phyloP scores from a whole-genome alignment of 2,888 invertebrate genomes.

The Eristalis pertinax region DNA sequence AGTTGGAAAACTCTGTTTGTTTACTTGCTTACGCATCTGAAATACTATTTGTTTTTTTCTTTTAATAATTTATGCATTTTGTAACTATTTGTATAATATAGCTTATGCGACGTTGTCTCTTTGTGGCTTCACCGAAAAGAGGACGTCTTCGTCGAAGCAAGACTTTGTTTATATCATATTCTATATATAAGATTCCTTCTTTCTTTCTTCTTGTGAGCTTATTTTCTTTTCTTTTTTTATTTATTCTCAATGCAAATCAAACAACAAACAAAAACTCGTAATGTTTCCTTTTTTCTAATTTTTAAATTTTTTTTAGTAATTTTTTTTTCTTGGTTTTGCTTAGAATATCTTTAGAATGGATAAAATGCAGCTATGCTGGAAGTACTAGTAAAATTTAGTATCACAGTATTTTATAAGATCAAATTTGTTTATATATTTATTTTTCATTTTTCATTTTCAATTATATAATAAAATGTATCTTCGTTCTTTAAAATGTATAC shows the following conservation, averaged over 20 bases:
- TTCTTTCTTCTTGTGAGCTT: conserved; percentile 33
- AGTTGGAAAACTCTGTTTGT: conserved; percentile 31
- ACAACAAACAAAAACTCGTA: conserved; percentile 57
- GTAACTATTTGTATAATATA: conserved; percentile 12
- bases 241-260: conserved; percentile 61
- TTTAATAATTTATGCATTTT: conserved; percentile 36
- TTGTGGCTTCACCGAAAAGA: neutral
- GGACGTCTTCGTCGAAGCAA: conserved; percentile 40
- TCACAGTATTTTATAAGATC: conserved; percentile 82
- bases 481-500: conserved; percentile 70
- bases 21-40: conserved; percentile 37
- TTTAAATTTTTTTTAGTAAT: conserved; percentile 26
- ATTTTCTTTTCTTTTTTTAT: conserved; percentile 15
- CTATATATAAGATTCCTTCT: conserved; percentile 30
- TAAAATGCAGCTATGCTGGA: conserved; percentile 82
- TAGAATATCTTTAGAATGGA: conserved; percentile 82
- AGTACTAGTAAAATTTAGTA: conserved; percentile 82
- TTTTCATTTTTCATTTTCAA: conserved; percentile 44
- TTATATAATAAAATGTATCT: conserved; percentile 68
- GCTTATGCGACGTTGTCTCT: neutral
- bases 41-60: conserved; percentile 32
- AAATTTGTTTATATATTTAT: conserved; percentile 75
- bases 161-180: conserved; percentile 39
- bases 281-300: conserved; percentile 4
- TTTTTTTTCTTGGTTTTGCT: conserved; percentile 62